Conservation (phyloP, 2,888 invertebrate species). For the Drosophila aldrichi region DNA sequence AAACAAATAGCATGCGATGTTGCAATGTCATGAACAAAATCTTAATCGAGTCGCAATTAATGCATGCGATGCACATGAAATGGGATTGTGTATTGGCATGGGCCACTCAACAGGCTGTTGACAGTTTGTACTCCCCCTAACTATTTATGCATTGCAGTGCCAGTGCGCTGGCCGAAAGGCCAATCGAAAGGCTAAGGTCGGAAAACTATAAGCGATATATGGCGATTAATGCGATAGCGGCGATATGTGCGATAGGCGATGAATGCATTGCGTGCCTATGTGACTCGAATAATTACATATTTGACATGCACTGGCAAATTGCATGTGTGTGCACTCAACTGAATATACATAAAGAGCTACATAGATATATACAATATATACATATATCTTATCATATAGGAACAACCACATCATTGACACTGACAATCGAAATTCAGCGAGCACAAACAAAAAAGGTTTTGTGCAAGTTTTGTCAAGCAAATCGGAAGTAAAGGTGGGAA, state of each 20-base stretch:
- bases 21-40: slow-evolving; percentile 28
- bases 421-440: slow-evolving; percentile 21
- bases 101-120: slow-evolving; percentile 22
- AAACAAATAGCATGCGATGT: slow-evolving; percentile 14
- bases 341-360: slow-evolving; percentile 1
- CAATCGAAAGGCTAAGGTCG: slow-evolving; percentile 33
- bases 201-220: slow-evolving; percentile 24
- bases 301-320: slow-evolving; percentile 25
- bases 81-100: not conserved
- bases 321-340: slow-evolving; percentile 32
- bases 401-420: slow-evolving; percentile 19
- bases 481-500: slow-evolving; percentile 27
- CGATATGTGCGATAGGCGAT: slow-evolving; percentile 18
- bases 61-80: slow-evolving; percentile 21
- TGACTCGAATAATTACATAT: slow-evolving; percentile 38
- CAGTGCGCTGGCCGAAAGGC: slow-evolving; percentile 5
- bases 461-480: slow-evolving; percentile 33
- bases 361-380: not conserved
- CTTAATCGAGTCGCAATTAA: not conserved
- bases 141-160: not conserved
- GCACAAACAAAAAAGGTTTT: slow-evolving; percentile 9
- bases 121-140: not conserved
- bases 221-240: slow-evolving; percentile 4
- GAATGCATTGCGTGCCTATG: slow-evolving; percentile 34
- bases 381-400: slow-evolving; percentile 3